A percentile compares a stretch with the other conserved stretches of the same genome.
Conservation (phyloP, 1,140 invertebrate species). For the Reticulitermes speratus region DNA sequence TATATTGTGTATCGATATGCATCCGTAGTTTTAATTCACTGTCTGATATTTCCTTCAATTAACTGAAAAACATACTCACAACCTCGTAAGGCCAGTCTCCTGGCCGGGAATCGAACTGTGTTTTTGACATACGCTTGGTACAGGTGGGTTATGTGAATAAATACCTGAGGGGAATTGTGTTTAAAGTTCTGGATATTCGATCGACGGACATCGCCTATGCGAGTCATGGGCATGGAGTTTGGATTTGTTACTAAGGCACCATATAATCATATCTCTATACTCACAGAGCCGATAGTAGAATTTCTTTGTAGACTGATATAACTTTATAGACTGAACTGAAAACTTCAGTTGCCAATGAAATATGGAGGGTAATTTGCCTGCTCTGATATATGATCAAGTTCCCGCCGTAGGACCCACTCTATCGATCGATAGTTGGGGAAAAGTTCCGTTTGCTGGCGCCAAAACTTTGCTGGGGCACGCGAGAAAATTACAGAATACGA, state of each 20-base stretch:
- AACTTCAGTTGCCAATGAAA: background rate
- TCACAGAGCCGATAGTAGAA: background rate
- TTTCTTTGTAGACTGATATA: background rate
- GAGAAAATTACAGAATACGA: conserved; percentile 13
- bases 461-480: conserved; percentile 13
- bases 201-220: background rate
- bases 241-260: background rate
- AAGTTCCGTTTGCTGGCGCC: background rate
- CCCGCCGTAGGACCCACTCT: background rate
- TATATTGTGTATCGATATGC: too few relatives aligned
- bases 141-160: too few relatives aligned
- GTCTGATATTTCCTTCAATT: too few relatives aligned
- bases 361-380: conserved; percentile 10
- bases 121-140: too few relatives aligned
- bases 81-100: too few relatives aligned
- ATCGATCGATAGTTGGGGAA: background rate
- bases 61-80: too few relatives aligned
- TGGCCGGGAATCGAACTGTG: too few relatives aligned
- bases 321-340: background rate
- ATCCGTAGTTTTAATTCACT: too few relatives aligned
- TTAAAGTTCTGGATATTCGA: background rate
- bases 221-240: background rate
- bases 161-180: too few relatives aligned
- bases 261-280: background rate
- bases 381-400: background rate